Percentiles rank a stretch among this genome's conserved stretches.
These are phyloP conservation scores for Chrysogorgia sp. DNA, from an alignment of 92 coral and sea anemone species.

Conservation along the genomic window DNA sequence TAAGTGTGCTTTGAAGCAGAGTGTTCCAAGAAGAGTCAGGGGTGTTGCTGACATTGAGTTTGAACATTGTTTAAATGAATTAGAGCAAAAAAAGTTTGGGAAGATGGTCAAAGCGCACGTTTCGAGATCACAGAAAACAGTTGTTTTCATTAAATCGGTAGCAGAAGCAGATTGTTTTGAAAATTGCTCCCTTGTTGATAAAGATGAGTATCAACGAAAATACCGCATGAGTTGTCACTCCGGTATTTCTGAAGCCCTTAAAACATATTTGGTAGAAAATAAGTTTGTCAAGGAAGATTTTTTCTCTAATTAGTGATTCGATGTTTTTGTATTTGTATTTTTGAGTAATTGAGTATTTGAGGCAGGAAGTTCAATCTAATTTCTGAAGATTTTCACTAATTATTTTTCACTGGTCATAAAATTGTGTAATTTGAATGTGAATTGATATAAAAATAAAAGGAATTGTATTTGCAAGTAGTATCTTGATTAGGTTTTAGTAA, in stretches of 20 bases:
- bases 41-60: constrained; percentile 7
- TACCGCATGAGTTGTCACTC: neutral
- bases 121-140: neutral
- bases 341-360: constrained; percentile 8
- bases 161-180: constrained; percentile 1
- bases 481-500: too few relatives aligned
- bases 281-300: constrained; percentile 14
- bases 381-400: too few relatives aligned
- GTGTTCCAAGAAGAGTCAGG: constrained; percentile 20
- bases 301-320: too few relatives aligned
- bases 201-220: constrained; percentile 3
- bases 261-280: neutral
- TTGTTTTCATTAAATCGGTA: constrained; percentile 7
- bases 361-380: too few relatives aligned
- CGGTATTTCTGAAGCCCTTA: constrained; percentile 16
- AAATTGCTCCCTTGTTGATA: neutral
- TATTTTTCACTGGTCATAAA: too few relatives aligned
- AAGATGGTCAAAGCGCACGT: constrained; percentile 8
- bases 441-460: too few relatives aligned
- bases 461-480: too few relatives aligned
- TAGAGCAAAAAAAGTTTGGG: constrained; percentile 9
- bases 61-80: constrained; percentile 13
- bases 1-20: constrained; percentile 1
- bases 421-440: too few relatives aligned
- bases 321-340: too few relatives aligned